Conservation (phyloP, 2,888 invertebrate genomes). For the Lucinisca nassula region DNA sequence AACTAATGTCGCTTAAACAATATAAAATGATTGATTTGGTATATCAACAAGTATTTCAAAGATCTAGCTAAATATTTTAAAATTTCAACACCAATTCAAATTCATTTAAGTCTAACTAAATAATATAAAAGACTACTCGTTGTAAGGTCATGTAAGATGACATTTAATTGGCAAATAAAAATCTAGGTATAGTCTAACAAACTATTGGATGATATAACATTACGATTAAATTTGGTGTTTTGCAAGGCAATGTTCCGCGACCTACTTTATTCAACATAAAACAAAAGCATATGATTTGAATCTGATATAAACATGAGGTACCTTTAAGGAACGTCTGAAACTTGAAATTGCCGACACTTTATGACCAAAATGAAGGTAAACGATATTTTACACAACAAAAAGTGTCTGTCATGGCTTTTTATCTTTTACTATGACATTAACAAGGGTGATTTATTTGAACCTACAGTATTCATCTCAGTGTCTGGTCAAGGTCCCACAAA, state of each 20-base stretch:
- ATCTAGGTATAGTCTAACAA: neutral
- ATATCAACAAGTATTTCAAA: constrained; percentile 53
- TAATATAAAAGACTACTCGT: constrained; percentile 1
- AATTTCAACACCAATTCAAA: constrained; percentile 66
- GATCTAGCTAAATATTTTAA: constrained; percentile 32
- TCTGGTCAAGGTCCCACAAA: too few relatives aligned
- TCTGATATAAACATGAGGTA: neutral
- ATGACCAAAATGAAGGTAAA: too few relatives aligned
- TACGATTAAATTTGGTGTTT: neutral
- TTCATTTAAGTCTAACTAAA: constrained; percentile 44
- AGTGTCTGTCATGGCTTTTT: too few relatives aligned
- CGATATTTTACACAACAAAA: too few relatives aligned
- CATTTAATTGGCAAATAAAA: constrained; percentile 12
- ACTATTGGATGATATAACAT: neutral
- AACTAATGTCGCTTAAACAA: constrained; percentile 54
- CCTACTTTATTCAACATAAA: neutral
- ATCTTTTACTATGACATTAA: too few relatives aligned
- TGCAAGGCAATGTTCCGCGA: neutral
- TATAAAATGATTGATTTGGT: constrained; percentile 58
- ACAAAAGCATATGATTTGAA: neutral
- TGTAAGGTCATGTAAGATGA: constrained; percentile 10
- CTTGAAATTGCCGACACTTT: too few relatives aligned
- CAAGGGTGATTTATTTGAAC: too few relatives aligned
- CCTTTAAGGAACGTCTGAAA: too few relatives aligned
- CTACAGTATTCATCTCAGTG: too few relatives aligned